Base-by-base conservation (phyloP, 1,140 invertebrate species). In the Brachionus koreanus region DNA sequence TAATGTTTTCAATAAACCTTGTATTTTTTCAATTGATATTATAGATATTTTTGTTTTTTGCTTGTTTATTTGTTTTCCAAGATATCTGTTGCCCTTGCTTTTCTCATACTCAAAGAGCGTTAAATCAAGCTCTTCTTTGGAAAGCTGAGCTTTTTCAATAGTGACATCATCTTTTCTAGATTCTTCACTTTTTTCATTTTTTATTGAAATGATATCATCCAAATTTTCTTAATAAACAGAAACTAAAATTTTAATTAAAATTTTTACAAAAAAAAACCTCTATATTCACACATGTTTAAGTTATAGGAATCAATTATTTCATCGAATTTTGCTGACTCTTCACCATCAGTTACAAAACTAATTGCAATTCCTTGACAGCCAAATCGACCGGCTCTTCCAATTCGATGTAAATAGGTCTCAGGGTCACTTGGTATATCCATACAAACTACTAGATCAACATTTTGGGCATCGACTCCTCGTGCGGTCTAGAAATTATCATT, bases 401-500 rank as follows among this genome's bases (percentile, higher is more conserved):
- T 95, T 86, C 97, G 91, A 89, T 98, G 97, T 82, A 98, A 91
- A 91, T 98, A 98, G 2, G 94, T 97, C 77, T 94, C 92, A 84
- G 91, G 90, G 86, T 95, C 92, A 69, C 84, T 85, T 1, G 97
- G 95, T 49, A 93, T 86, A 87, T 98, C 96, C 85, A 98, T 91
- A 88, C 98, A 98, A 9, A 99, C 91, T 0, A 98, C 93, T 52
- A 98, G 89, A 90, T 98, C 94, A 6, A 98, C 92, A 90, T 95
- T 93, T 75, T 93, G 91, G 9, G 93, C 93, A 90, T 99, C 97
- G 84, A 98, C 94, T 13, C 97, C 92, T 83, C 91, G 84, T 5
- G 91, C 87, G 25, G 90, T 90, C 87, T 90, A 82, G 6, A 12
- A 13, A 12, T 12, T 2, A 25, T 12, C 2, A 2, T 65, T 13